Base-by-base conservation (phyloP, 2,797 vertebrate genomes). In the Eremophila alpestris region DNA sequence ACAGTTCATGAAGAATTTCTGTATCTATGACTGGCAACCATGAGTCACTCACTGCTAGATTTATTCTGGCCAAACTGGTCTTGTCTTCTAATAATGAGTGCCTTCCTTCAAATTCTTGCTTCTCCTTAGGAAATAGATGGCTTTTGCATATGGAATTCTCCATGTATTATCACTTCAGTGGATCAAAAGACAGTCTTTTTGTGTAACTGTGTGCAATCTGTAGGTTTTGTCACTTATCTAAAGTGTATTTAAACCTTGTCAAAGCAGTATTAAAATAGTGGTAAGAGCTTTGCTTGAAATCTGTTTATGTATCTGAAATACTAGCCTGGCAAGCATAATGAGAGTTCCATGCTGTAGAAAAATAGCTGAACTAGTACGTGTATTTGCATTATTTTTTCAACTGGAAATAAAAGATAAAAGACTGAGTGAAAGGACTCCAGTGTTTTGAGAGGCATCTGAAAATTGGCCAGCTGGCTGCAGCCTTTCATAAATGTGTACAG, bases 221-320 rank as follows among this genome's bases (percentile, higher is more conserved):
- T 91, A 71, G 51, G 51, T 91, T 87, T 94, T 79, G 80, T 91
- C 73, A 65, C 65, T 91, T 88, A 41, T 30, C 55, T 85, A 41
- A 83, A 74, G 75, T 91, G 87, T 88, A 87, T 93, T 90, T 89
- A 89, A 94, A 75, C 43, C 45, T 90, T 92, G 75, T 87, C 93
- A 93, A 80, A 96, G 67, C 55, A 78, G 26, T 81, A 78, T 83
- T 92, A 83, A 96, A 87, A 74, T 77, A 85, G 79, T 54, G 65
- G 59, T 85, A 87, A 89, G 64, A 87, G 78, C 52, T 91, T 70
- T 73, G 63, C 86, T 93, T 95, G 65, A 74, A 95, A 79, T 93
- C 80, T 92, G 69, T 86, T 89, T 83, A 49, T 79, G 15, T 46
- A 75, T 92, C 82, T 93, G 75, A 96, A 90, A 79, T 62, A 78